Conservation (phyloP, 2,888 invertebrate genomes). For the Drosophila multiciliata region DNA sequence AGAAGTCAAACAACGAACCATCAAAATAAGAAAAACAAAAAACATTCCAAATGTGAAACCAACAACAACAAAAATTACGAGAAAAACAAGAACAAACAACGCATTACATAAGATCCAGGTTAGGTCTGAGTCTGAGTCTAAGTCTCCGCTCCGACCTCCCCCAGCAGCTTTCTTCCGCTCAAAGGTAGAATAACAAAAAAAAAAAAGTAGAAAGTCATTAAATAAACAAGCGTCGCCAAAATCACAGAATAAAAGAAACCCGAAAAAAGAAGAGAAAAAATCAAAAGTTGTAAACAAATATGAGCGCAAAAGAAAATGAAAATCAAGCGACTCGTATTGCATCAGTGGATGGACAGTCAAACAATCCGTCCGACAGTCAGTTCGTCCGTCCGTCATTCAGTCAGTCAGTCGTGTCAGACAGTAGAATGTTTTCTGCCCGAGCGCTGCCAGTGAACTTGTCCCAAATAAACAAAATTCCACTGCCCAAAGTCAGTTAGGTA, state of each 20-base stretch:
- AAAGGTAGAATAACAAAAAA: conserved; percentile 23
- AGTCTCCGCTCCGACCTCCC: background rate
- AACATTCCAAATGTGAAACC: conserved; percentile 19
- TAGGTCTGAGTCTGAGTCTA: background rate
- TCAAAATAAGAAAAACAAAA: conserved; percentile 11
- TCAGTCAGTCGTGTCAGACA: conserved; percentile 16
- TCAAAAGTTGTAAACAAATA: conserved; percentile 83
- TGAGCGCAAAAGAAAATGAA: conserved; percentile 79
- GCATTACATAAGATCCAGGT: conserved; percentile 40
- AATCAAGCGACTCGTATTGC: conserved; percentile 52
- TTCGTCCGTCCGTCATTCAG: background rate
- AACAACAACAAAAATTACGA: background rate
- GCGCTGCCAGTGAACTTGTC: conserved; percentile 76
- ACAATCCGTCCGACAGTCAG: conserved; percentile 8
- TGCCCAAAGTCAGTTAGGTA: conserved; percentile 58
- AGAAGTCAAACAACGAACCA: conserved; percentile 15
- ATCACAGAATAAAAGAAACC: conserved; percentile 32
- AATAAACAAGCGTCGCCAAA: conserved; percentile 65
- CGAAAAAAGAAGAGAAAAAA: conserved; percentile 56
- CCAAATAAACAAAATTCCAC: conserved; percentile 82
- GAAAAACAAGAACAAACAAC: conserved; percentile 7
- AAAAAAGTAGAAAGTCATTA: conserved; percentile 77
- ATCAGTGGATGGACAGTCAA: conserved; percentile 26
- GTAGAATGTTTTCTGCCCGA: conserved; percentile 37
- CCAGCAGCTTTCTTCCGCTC: conserved; percentile 33